These are phyloP conservation scores for Lateolabrax maculatus DNA, from an alignment of 2,797 vertebrate species.

Conservation along the genomic window DNA sequence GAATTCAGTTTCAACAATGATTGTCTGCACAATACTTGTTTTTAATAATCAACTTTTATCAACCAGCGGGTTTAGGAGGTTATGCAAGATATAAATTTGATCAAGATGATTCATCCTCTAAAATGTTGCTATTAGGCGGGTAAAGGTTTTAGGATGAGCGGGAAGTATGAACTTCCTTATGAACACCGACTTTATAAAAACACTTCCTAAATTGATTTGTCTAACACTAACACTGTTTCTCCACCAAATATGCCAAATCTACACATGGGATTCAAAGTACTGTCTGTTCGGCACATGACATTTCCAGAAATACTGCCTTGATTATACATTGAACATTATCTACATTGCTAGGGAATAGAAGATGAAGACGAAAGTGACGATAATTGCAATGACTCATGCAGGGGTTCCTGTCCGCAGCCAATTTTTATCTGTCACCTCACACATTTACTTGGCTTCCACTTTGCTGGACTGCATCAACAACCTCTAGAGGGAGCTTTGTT, in stretches of 20 bases:
- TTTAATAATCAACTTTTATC: background rate
- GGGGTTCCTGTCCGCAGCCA: background rate
- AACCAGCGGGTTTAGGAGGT: background rate
- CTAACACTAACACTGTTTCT: background rate
- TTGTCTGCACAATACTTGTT: background rate
- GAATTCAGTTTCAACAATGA: too few relatives aligned
- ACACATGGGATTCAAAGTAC: background rate
- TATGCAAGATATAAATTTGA: background rate
- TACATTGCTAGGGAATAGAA: background rate
- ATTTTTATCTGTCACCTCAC: background rate
- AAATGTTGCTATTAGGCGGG: background rate
- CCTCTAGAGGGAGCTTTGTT: slow-evolving; percentile 19
- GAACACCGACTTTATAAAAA: background rate
- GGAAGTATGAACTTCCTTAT: too few relatives aligned
- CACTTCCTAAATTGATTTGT: background rate
- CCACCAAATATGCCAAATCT: background rate
- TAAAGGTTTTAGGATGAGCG: background rate
- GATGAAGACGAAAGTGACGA: background rate
- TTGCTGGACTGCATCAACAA: background rate
- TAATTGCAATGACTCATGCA: background rate
- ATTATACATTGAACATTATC: background rate
- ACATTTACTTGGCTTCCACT: background rate
- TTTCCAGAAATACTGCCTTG: background rate
- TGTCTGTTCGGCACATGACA: background rate
- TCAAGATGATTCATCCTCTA: background rate